phyloP scores from a whole-genome alignment of 2,888 invertebrate genomes.

The Sinhomidia bicolor region DNA sequence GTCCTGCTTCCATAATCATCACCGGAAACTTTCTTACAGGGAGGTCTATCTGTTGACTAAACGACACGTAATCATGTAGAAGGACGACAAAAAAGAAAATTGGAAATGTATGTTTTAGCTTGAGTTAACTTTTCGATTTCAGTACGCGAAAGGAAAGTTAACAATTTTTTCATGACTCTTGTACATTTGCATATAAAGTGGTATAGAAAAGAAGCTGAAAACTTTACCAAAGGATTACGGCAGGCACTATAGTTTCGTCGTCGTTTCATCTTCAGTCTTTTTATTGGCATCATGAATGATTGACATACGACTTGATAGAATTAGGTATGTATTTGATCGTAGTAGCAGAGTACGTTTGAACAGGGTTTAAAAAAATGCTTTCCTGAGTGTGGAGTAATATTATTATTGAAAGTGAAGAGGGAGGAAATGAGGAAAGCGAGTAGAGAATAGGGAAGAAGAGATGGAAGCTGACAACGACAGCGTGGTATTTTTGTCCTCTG shows the following conservation, averaged over 20 bases:
- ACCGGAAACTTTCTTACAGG: neutral
- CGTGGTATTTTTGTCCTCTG: neutral
- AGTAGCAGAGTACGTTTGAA: neutral
- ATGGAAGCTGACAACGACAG: neutral
- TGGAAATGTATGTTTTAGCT: conserved; percentile 3
- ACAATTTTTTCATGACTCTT: conserved; percentile 11
- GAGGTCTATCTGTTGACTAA: neutral
- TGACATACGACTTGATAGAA: neutral
- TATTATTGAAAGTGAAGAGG: neutral
- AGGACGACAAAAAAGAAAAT: neutral
- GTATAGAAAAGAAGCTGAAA: neutral
- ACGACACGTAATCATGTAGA: neutral
- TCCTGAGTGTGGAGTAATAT: no score
- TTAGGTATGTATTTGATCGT: conserved; percentile 11
- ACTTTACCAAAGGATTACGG: conserved; percentile 9
- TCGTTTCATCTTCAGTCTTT: neutral
- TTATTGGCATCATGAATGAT: conserved; percentile 2
- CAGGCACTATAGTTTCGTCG: neutral
- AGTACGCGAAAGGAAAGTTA: neutral
- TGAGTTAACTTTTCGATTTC: no score
- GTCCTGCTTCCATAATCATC: conserved; percentile 7
- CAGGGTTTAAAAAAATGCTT: no score
- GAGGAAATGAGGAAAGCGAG: neutral
- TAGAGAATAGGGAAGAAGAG: neutral
- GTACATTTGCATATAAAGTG: conserved; percentile 56